Base-by-base conservation (phyloP, 2,888 invertebrate species). In the Linnaemya tessellans region DNA sequence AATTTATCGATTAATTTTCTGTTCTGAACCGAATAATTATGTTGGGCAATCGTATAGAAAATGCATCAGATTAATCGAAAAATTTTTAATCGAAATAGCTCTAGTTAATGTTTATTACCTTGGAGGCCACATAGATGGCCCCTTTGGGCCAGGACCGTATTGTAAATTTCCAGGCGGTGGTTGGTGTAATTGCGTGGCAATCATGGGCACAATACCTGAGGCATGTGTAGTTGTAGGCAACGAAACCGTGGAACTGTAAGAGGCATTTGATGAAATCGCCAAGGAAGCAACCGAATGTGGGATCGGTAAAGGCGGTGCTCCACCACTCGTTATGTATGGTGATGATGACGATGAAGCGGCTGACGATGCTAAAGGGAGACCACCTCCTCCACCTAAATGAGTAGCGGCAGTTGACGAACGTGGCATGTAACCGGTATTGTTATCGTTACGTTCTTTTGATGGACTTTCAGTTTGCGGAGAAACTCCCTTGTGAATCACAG, bases 381-480 rank as follows among this genome's bases (percentile, higher is more conserved):
- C 74, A n/a, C 77, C 81, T 20, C 78, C 65, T 54, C 77, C 81
- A 25, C 81, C 65, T 54, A 79, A 58, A 74, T 81, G 78, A 74
- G 77, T 70, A 65, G 92, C 87, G 93, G 79, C 71, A 80, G 79
- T 75, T 91, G 86, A 78, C 15, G 83, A 85, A n/a, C 74, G 80
- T 38, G 78, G 62, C 60, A 84, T 25, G 64, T 84, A 87, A 62
- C 73, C 68, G 62, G 62, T 70, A 92, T 96, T 96, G 91, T 97
- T 97, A 92, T 96, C 96, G 91, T 97, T 97, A 88, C 97, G 94
- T 92, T 97, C 97, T 89, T 97, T 94, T 89, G 94, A 95, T 71
- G 97, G 96, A 92, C 96, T 96, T 91, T 95, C 96, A 82, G 95
- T 96, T 89, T 96, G 94, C 20, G 97, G 96, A 60, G 96, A 96